Percentiles rank a stretch among this genome's conserved stretches.
Conservation (phyloP, 2,888 invertebrate genomes). For the Melanostoma mellinum region DNA sequence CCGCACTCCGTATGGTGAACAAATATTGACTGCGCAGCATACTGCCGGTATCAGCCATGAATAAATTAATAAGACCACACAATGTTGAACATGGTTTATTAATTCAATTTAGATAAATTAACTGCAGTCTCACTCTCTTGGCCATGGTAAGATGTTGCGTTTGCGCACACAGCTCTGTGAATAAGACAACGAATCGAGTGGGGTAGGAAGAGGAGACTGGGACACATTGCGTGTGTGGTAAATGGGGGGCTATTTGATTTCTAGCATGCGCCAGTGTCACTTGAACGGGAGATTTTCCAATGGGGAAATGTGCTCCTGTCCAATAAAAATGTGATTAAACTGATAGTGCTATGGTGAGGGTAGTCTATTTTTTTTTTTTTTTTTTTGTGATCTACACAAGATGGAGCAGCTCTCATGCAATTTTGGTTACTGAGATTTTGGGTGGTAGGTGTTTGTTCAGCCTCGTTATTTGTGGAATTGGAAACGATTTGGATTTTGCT, state of each 20-base stretch:
- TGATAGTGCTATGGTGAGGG: constrained; percentile 11
- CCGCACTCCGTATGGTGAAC: constrained; percentile 24
- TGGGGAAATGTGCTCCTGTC: constrained; percentile 71
- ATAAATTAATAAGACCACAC: constrained; percentile 80
- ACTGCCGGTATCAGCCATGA: constrained; percentile 74
- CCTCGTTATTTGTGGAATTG: constrained; percentile 26
- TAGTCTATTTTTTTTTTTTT: constrained; percentile 16
- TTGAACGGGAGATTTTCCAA: constrained; percentile 51
- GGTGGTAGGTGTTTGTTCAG: constrained; percentile 25
- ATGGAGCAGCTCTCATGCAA: constrained; percentile 33
- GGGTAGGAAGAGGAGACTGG: constrained; percentile 14
- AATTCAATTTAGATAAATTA: constrained; percentile 83
- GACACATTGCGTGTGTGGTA: constrained; percentile 64
- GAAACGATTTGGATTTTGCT: constrained; percentile 40
- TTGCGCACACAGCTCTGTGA: constrained; percentile 39
- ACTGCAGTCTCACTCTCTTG: constrained; percentile 77
- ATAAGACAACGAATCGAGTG: constrained; percentile 47
- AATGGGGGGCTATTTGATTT: constrained; percentile 62
- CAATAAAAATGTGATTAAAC: constrained; percentile 70
- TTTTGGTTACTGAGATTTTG: background rate
- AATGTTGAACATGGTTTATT: constrained; percentile 82
- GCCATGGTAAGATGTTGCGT: constrained; percentile 58
- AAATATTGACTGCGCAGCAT: constrained; percentile 54
- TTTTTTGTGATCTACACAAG: constrained; percentile 18
- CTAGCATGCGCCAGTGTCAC: constrained; percentile 72